Conservation (phyloP, 2,888 invertebrate genomes). For the Drosophila prolongata region DNA sequence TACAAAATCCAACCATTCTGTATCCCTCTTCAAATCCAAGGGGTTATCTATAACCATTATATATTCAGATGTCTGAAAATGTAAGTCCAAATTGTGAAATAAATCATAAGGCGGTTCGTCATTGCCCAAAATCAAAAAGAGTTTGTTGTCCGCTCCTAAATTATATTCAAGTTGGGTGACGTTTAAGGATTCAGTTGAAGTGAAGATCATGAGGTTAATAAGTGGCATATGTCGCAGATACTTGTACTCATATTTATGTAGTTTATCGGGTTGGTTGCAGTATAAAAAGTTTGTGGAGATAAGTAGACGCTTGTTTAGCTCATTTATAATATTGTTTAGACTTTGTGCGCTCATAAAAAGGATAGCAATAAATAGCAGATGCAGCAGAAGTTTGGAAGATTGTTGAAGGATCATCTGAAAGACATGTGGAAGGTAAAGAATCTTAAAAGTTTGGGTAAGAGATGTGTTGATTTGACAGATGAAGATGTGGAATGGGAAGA, state of each 20-base stretch:
- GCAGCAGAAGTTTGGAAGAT: slow-evolving; percentile 2
- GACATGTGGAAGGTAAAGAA: slow-evolving; percentile 2
- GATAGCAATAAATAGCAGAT: slow-evolving; percentile 7
- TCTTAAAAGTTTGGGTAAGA: background rate
- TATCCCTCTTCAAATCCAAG: background rate
- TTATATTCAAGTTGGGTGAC: slow-evolving; percentile 18
- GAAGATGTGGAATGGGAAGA: background rate
- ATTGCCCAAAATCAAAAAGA: slow-evolving; percentile 43
- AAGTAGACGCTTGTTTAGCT: slow-evolving; percentile 45
- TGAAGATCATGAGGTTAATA: slow-evolving; percentile 34
- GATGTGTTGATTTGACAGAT: background rate
- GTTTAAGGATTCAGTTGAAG: slow-evolving; percentile 14
- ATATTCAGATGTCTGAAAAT: slow-evolving; percentile 52
- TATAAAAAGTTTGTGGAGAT: slow-evolving; percentile 48
- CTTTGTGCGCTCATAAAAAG: background rate
- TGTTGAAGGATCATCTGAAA: slow-evolving; percentile 51
- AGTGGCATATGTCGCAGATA: slow-evolving; percentile 19
- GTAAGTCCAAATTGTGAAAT: slow-evolving; percentile 9
- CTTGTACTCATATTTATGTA: background rate
- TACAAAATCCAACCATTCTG: slow-evolving; percentile 45
- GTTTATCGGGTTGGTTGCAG: slow-evolving; percentile 16
- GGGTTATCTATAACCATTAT: slow-evolving; percentile 35
- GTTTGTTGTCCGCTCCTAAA: slow-evolving; percentile 16
- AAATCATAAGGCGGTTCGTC: slow-evolving; percentile 33
- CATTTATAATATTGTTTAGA: slow-evolving; percentile 37